These are phyloP conservation scores for Pseudonaja textilis DNA, from an alignment of 2,113 vertebrate genomes.

Conservation along the genomic window DNA sequence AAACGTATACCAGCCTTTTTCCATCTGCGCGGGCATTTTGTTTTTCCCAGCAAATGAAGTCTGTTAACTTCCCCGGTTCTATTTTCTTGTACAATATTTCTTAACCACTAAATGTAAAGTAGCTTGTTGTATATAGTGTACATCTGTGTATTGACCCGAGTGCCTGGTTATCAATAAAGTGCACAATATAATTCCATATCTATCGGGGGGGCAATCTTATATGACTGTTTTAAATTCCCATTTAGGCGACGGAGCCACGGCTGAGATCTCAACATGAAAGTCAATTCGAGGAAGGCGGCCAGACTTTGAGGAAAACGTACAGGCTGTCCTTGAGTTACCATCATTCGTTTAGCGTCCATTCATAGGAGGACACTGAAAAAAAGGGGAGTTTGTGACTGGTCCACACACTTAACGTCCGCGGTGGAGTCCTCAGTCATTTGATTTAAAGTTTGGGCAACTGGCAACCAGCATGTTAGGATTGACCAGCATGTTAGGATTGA, in stretches of 20 bases:
- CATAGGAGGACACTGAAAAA: background rate
- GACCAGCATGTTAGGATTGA: too few species aligned
- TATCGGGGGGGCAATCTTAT: background rate
- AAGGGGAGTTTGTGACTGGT: background rate
- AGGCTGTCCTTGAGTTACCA: background rate
- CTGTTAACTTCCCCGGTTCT: conserved; percentile 63
- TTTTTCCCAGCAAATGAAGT: conserved; percentile 47
- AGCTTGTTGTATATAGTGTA: conserved; percentile 75
- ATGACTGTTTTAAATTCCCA: conserved; percentile 50
- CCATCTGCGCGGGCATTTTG: background rate
- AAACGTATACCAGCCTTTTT: too few species aligned
- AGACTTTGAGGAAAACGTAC: background rate
- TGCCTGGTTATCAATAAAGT: conserved; percentile 61
- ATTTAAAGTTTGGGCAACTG: background rate
- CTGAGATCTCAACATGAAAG: conserved; percentile 52
- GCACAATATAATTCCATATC: conserved; percentile 68
- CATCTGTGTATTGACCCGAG: conserved; percentile 63
- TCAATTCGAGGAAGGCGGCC: background rate
- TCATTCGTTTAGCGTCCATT: background rate
- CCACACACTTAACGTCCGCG: background rate
- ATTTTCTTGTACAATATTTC: conserved; percentile 75
- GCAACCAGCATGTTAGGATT: background rate
- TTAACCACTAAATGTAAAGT: conserved; percentile 68
- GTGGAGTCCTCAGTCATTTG: background rate
- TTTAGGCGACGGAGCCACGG: conserved; percentile 44